Evolutionary conservation across 2,113 vertebrate genomes (phyloP), one percentile per base, ranked within the genome.

Genomic region (Archocentrus centrarchus): DNA sequence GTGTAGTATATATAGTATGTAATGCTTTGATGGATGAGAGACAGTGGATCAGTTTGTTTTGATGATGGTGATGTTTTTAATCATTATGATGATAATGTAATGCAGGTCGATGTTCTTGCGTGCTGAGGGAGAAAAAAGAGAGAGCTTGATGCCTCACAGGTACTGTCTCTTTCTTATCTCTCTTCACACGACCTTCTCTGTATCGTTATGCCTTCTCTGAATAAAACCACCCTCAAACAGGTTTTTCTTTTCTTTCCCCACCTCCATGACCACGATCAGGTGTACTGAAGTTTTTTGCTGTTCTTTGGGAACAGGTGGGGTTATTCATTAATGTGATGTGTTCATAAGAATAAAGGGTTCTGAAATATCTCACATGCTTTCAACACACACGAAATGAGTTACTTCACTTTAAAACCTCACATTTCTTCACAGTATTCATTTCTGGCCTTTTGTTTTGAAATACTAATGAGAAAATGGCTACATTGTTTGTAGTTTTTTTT

Each of bases 71-170:
- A 84, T 88, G 81, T 83, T 80, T 86, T 77, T 75, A 79, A 39
- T 86, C 35, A 57, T 86, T 68, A 83, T 93, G 87, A 83, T 41
- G 80, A 87, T 77, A 50, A 92, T 93, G 85, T 89, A 93, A 93
- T 81, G 83, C 93, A 93, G 93, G 93, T 93, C 93, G 92, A 93
- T 92, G 91, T 90, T 91, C 91, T 91, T 88, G 88, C 78, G 81
- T 90, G 90, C 89, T 92, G 89, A 81, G 86, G 89, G 91, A 87
- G 89, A 90, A 86, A 91, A 91, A 84, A 89, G 82, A 82, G 77
- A 88, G 80, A 87, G 64, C 66, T 73, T 73, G 66, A 73, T 73
- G 93, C 88, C 80, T 86, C 75, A 79, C 91, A 93, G 93, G 93
- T 93, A 92, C 91, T 83, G 86, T 92, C 24, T 88, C 91, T 86